A percentile compares a stretch with the other conserved stretches of the same genome.
Evolutionary conservation across 2,888 invertebrate species (phyloP).

Genomic region (Pollenia amentaria): DNA sequence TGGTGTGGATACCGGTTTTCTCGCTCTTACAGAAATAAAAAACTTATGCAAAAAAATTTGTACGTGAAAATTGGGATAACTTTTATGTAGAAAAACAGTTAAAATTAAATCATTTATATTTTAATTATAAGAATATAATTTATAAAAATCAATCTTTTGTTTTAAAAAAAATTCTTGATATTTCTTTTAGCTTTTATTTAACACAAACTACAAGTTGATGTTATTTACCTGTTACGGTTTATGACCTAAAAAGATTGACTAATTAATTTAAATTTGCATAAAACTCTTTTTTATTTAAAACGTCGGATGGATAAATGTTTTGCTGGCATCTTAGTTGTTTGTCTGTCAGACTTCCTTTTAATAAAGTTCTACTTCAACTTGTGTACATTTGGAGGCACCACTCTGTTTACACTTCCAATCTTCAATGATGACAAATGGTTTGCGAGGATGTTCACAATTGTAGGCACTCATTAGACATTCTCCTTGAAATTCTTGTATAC

Average conservation of each 20-base stretch:
- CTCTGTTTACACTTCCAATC: slow-evolving; percentile 77
- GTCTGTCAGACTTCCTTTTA: slow-evolving; percentile 21
- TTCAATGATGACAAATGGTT: slow-evolving; percentile 78
- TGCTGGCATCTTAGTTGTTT: neutral
- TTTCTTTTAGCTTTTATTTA: slow-evolving; percentile 8
- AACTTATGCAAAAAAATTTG: too few species aligned
- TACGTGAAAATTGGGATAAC: too few species aligned
- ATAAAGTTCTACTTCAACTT: slow-evolving; percentile 38
- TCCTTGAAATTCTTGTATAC: slow-evolving; percentile 78
- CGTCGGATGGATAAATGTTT: neutral
- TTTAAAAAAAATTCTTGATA: too few species aligned
- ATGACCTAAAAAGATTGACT: slow-evolving; percentile 23
- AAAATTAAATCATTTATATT: too few species aligned
- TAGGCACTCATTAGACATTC: slow-evolving; percentile 79
- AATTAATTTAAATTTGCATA: slow-evolving; percentile 50
- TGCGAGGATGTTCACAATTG: slow-evolving; percentile 80
- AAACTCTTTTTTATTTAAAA: slow-evolving; percentile 14
- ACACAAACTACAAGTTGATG: neutral
- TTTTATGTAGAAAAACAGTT: too few species aligned
- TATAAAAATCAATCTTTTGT: too few species aligned
- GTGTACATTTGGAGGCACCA: slow-evolving; percentile 74
- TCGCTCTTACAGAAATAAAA: too few species aligned
- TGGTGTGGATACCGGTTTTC: too few species aligned
- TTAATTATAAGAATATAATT: too few species aligned
- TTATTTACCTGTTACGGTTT: neutral